A percentile compares a stretch with the other conserved stretches of the same genome.
phyloP scores from a whole-genome alignment of 2,888 invertebrate genomes.

The Idaea aversata region DNA sequence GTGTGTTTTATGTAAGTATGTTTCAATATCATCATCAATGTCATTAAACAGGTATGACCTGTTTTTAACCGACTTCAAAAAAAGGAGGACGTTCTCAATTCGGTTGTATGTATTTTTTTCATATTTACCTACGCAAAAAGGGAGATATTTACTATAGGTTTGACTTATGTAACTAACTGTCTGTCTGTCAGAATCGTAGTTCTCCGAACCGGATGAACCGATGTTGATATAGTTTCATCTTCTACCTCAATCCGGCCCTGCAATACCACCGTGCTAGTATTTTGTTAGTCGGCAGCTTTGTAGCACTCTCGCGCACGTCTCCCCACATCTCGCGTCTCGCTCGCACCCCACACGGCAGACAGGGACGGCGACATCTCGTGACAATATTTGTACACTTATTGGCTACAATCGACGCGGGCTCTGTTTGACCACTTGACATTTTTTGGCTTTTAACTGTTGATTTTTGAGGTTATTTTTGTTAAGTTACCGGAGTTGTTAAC shows the following conservation, averaged over 20 bases:
- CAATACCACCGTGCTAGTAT: conserved; percentile 77
- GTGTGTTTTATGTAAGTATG: no score
- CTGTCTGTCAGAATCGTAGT: no score
- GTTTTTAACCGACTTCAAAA: no score
- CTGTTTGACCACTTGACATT: conserved; percentile 49
- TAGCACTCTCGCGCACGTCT: conserved; percentile 48
- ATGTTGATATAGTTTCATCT: no score
- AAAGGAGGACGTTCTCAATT: no score
- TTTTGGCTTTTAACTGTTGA: conserved; percentile 35
- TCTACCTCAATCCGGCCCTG: conserved; percentile 48
- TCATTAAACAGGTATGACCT: no score
- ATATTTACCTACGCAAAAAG: no score
- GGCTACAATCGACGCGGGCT: conserved; percentile 60
- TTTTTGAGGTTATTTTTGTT: conserved; percentile 13
- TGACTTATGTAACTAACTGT: no score
- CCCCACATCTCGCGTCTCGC: conserved; percentile 32
- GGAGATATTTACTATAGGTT: no score
- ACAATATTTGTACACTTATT: conserved; percentile 74
- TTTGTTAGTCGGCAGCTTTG: conserved; percentile 77
- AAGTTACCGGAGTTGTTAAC: background rate
- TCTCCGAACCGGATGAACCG: no score
- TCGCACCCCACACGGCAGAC: conserved; percentile 32
- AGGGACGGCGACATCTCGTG: conserved; percentile 39
- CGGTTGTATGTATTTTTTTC: no score
- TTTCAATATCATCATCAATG: no score